Base-by-base conservation (phyloP, 2,888 invertebrate genomes). In the Cistogaster globosa region DNA sequence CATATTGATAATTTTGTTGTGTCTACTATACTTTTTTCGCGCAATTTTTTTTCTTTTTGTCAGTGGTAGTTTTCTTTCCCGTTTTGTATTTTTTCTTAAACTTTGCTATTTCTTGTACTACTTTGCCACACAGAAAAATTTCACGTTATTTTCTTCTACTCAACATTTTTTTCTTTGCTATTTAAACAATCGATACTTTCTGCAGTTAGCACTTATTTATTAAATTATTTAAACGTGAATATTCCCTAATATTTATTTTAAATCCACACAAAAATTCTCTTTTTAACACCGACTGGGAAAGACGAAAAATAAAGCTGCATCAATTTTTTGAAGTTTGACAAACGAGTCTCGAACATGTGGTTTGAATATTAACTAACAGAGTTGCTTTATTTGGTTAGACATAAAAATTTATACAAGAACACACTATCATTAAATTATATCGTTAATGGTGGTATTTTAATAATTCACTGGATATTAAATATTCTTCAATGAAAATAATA, bases 21-120 rank as follows among this genome's bases (percentile, higher is more conserved):
- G 77, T 72, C 67, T 71, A 42, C 20, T 80, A 42, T 12, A 42
- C 11, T 42, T 84, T 80, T 81, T 84, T 80, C 84, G 80, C 84
- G 84, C 80, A 80, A 71, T 84, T 84, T 84, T 63, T 69, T 45
- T 53, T 18, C 26, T 58, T 55, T 22, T 45, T 51, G 48, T 62
- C 45, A 16, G 63, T 74, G 58, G 78, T 79, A 57, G 76, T 80
- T 76, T 67, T 67, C 32, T 62, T 62, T 60, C n/a, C 22, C 26
- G 42, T 42, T 42, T 42, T 32, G 42, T 42, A 42, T 60, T 48
- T 32, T 32, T 32, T 32, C 32, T 68, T 60, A 26, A n/a, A 36
- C 12, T 42, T 63, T 71, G 58, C 76, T 76, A 18, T 78, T 69
- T 53, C 14, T 71, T 80, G 71, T 77, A 58, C 82, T 71, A 72